A percentile compares a stretch with the other conserved stretches of the same genome.
These are phyloP conservation scores for Blennius ocellaris DNA, from an alignment of 2,113 vertebrate genomes.

Conservation along the genomic window DNA sequence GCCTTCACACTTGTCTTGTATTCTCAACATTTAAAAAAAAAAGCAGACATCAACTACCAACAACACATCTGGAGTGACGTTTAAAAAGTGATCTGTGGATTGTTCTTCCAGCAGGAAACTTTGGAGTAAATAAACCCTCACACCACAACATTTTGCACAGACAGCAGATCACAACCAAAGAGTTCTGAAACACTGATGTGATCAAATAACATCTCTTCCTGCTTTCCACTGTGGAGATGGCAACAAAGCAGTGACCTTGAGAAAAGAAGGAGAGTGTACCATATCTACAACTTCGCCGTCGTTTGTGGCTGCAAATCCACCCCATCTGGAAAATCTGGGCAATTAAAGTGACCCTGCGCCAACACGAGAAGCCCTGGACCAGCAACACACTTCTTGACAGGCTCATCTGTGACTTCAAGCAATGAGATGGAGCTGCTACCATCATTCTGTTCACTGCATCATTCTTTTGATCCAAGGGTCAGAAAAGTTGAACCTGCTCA, in stretches of 20 bases:
- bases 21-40: no score
- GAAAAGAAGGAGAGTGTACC: background rate
- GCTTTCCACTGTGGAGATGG: background rate
- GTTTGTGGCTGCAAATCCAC: background rate
- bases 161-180: background rate
- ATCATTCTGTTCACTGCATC: constrained; percentile 2
- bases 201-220: background rate
- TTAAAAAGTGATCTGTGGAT: no score
- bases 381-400: constrained; percentile 19
- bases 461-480: constrained; percentile 7
- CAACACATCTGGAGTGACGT: no score
- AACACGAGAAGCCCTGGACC: background rate
- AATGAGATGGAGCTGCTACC: background rate
- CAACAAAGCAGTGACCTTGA: background rate
- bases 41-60: no score
- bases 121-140: background rate
- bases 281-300: background rate
- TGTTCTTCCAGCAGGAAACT: background rate
- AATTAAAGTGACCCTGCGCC: constrained; percentile 4
- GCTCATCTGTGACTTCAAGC: constrained; percentile 37
- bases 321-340: background rate
- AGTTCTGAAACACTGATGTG: background rate
- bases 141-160: background rate
- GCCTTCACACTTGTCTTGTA: no score
- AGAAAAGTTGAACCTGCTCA: constrained; percentile 12